Evolutionary conservation across 2,888 invertebrate genomes (phyloP), one percentile per base, ranked within the genome.

Genomic region (Diarsia mendica): DNA sequence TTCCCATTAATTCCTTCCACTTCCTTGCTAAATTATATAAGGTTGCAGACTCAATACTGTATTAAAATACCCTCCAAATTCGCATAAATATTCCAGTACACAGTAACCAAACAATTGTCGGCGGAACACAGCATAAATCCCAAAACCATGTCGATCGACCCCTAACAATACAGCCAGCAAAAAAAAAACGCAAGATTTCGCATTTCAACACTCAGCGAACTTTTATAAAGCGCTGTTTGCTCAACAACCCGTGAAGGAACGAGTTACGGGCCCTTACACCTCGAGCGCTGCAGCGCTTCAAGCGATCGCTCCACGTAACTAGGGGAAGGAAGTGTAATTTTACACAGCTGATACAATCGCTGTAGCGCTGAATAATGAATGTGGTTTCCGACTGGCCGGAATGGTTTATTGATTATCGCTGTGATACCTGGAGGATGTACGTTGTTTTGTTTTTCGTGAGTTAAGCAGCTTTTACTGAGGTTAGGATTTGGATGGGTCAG

Each of bases 321-420:
- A 77, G 86, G 81, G 88, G 91, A 86, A 88, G 91, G 91, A 90
- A 91, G 89, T 90, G 92, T 92, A 91, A 92, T 92, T 92, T 92
- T 91, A 92, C 92, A 92, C 90, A 86, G 80, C 75, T 87, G 92
- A 92, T 93, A 87, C 79, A 91, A 92, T 92, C 92, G 83, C 81
- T 83, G 85, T 77, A 79, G 85, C 84, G 84, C 85, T 90, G 91
- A 92, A 92, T 93, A 92, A 93, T 92, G 90, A 88, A 92, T 90
- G 89, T 83, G 82, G 87, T 89, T 90, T 91, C 88, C 90, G 88
- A 85, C 88, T 79, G 88, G 82, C 77, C 79, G 79, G 82, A 83
- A 86, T 86, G 88, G 79, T 90, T 88, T 88, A 90, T 90, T 90
- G 90, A 90, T 90, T 90, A 85, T 80, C 64, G 68, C 60, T 61